phyloP scores from a whole-genome alignment of 2,888 invertebrate genomes.

The Campopleginae sp. region DNA sequence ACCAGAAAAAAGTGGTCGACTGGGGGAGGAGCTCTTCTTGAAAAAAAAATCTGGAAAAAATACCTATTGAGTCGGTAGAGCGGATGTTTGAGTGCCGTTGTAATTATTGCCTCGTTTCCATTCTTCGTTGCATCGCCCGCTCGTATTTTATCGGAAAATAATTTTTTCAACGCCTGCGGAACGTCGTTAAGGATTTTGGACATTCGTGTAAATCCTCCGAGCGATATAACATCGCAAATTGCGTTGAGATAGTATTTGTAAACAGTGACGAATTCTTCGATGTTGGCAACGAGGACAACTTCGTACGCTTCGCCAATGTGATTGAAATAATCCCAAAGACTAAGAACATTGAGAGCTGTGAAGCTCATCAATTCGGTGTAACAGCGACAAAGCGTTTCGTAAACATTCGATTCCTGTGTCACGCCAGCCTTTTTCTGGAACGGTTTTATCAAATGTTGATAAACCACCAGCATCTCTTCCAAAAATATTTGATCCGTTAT shows the following conservation, averaged over 20 bases:
- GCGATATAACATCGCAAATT: constrained; percentile 90
- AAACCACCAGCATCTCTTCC: constrained; percentile 88
- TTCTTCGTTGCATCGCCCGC: constrained; percentile 86
- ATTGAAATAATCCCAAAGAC: constrained; percentile 89
- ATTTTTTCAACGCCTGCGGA: constrained; percentile 86
- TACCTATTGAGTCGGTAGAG: constrained; percentile 86
- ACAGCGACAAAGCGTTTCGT: constrained; percentile 88
- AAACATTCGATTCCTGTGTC: constrained; percentile 86
- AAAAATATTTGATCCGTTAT: constrained; percentile 89
- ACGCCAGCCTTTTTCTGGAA: constrained; percentile 88
- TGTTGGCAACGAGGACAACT: constrained; percentile 88
- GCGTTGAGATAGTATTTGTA: constrained; percentile 90
- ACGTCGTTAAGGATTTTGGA: constrained; percentile 87
- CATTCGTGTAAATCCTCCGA: constrained; percentile 89
- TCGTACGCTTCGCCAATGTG: constrained; percentile 87
- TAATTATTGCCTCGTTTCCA: constrained; percentile 86
- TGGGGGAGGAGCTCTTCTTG: background rate
- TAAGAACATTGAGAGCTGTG: constrained; percentile 88
- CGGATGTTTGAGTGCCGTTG: constrained; percentile 87
- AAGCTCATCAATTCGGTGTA: constrained; percentile 89
- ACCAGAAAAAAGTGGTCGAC: background rate
- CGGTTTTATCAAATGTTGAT: constrained; percentile 87
- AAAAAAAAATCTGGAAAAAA: background rate
- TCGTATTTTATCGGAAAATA: constrained; percentile 86
- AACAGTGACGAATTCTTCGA: constrained; percentile 89